Base-by-base conservation (phyloP, 2,888 invertebrate species). In the Gibbula magus region DNA sequence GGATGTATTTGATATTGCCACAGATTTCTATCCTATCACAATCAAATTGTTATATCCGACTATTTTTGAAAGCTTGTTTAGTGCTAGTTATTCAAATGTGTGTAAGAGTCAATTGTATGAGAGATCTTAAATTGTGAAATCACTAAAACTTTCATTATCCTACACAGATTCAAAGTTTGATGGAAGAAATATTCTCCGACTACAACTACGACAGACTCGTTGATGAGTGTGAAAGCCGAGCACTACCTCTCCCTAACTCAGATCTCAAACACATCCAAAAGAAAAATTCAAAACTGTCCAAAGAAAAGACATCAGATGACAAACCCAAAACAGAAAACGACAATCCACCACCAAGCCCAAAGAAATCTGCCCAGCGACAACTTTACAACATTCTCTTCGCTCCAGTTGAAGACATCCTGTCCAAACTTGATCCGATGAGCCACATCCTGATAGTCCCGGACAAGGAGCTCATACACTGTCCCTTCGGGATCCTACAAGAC, bases 391-490 rank as follows among this genome's bases (percentile, higher is more conserved):
- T 91, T 5, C 82, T 92, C 0, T 77, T 92, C 53, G 88, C 89
- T 10, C 91, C 92, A 0, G 83, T 92, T 1, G 87, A 89, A 76
- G 91, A 91, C 77, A 88, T 91, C 76, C 80, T 92, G 52, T 80
- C 83, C 18, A 87, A 88, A 81, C 81, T 91, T 3, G 87, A 88
- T 5, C 79, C 83, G 7, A 84, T 86, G 7, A 87, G 86, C 79
- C 86, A 88, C 29, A 73, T 92, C n/a, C 83, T 91, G 8, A 86
- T 92, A 10, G 82, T 92, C 18, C 91, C 91, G n/a, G 91, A 91
- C 81, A 89, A 89, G 70, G 83, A 83, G n/a, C 81, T 92, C 29
- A 83, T 82, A 75, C 80, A 86, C n/a, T 89, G 89, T 73, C 92
- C 92, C 0, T 92, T 91, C 79, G 85, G 82, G 20, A 77, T 86